These are phyloP conservation scores for Halocaridina rubra DNA, from an alignment of 2,888 invertebrate species.

Conservation along the genomic window DNA sequence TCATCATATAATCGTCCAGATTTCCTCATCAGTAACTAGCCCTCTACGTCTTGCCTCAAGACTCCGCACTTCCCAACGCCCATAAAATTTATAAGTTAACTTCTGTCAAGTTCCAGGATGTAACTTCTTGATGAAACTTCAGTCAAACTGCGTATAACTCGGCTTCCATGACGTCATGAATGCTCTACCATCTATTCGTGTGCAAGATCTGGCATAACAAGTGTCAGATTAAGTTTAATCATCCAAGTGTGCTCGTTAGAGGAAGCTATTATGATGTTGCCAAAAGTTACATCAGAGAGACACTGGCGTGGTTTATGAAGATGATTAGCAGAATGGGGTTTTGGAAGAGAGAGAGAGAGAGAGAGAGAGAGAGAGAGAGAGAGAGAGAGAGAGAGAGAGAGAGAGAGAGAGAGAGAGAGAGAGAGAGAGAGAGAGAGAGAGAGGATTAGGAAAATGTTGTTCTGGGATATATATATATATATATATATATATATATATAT, in stretches of 20 bases:
- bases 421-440: conserved; percentile 16
- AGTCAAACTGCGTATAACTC: too few relatives aligned
- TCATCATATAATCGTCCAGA: background rate
- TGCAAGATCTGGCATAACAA: background rate
- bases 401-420: conserved; percentile 22
- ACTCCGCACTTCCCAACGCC: too few relatives aligned
- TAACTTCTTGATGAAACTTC: too few relatives aligned
- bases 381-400: conserved; percentile 17
- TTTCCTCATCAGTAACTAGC: background rate
- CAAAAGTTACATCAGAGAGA: background rate
- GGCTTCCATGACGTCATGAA: background rate
- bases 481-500: too few relatives aligned
- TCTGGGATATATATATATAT: too few relatives aligned
- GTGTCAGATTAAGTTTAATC: too few relatives aligned
- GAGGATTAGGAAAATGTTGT: too few relatives aligned
- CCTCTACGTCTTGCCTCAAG: background rate
- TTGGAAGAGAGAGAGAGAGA: too few relatives aligned
- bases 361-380: background rate
- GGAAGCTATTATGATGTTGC: background rate
- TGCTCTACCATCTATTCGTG: background rate
- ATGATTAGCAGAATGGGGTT: background rate
- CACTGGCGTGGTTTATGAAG: background rate
- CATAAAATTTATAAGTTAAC: too few relatives aligned
- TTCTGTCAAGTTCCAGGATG: too few relatives aligned
- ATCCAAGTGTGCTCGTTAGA: too few relatives aligned